These are phyloP conservation scores for Platycheirus albimanus DNA, from an alignment of 2,888 invertebrate genomes.

Conservation along the genomic window DNA sequence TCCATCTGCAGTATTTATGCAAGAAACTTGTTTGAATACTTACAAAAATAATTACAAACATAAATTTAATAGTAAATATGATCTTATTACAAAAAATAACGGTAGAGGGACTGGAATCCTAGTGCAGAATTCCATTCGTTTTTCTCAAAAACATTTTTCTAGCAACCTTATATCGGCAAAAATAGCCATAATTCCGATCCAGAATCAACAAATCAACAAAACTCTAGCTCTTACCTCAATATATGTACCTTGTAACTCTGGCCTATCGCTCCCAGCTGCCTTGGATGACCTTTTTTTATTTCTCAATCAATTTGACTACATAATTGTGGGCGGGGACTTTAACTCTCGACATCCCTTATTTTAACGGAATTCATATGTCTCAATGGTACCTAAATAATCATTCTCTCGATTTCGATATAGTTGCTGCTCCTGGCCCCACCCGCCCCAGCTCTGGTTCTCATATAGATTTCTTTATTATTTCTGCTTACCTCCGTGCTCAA, in stretches of 20 bases:
- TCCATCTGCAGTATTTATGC: neutral
- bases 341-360: neutral
- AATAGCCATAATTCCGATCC: neutral
- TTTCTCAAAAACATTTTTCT: neutral
- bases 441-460: too few species aligned
- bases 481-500: neutral
- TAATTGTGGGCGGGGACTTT: too few species aligned
- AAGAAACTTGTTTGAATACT: neutral
- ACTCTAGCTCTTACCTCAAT: neutral
- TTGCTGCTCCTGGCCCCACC: neutral
- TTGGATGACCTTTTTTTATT: neutral
- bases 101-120: neutral
- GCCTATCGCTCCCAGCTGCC: neutral
- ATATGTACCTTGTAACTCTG: neutral
- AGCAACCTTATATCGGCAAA: neutral
- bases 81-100: neutral
- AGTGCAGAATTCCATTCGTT: neutral
- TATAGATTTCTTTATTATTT: conserved; percentile 8
- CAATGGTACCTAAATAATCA: neutral
- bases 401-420: neutral
- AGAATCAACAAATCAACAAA: neutral
- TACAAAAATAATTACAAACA: neutral
- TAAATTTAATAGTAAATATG: too few species aligned
- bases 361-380: neutral
- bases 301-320: neutral